Conservation (phyloP, 2,113 vertebrate genomes). For the Eptesicus fuscus region DNA sequence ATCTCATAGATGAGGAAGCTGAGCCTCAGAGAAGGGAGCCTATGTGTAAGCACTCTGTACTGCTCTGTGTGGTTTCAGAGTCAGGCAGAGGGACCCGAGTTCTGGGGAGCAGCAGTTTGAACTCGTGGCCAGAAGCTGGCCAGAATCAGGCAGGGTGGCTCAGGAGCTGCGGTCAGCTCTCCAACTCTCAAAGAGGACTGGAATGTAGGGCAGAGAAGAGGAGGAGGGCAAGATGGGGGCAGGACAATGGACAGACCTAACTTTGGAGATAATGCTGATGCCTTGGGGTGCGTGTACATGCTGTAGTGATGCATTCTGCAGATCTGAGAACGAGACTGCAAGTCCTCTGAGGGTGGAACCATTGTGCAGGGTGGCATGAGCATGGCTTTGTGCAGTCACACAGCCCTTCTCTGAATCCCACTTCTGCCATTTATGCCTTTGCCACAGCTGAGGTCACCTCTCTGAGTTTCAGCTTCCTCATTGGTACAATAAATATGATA, state of each 20-base stretch:
- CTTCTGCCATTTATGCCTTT: neutral
- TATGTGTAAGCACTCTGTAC: fast-evolving
- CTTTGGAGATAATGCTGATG: neutral
- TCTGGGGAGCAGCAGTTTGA: neutral
- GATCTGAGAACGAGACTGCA: fast-evolving
- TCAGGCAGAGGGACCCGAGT: neutral
- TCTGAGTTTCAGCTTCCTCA: neutral
- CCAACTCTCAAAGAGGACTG: neutral
- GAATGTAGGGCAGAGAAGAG: neutral
- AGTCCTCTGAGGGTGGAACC: neutral
- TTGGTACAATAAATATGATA: neutral
- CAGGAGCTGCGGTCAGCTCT: neutral
- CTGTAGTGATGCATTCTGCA: fast-evolving
- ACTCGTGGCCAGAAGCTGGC: neutral
- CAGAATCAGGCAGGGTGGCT: neutral
- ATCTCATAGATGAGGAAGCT: neutral
- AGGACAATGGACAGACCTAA: neutral
- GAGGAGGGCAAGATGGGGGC: neutral
- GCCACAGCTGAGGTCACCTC: neutral
- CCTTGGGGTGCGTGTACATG: fast-evolving
- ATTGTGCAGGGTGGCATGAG: fast-evolving
- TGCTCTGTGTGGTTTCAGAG: neutral
- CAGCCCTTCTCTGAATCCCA: neutral
- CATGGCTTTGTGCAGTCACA: too few relatives aligned
- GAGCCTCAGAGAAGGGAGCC: neutral